Evolutionary conservation across 1,140 invertebrate species (phyloP).

Genomic region (Drosophila insularis): DNA sequence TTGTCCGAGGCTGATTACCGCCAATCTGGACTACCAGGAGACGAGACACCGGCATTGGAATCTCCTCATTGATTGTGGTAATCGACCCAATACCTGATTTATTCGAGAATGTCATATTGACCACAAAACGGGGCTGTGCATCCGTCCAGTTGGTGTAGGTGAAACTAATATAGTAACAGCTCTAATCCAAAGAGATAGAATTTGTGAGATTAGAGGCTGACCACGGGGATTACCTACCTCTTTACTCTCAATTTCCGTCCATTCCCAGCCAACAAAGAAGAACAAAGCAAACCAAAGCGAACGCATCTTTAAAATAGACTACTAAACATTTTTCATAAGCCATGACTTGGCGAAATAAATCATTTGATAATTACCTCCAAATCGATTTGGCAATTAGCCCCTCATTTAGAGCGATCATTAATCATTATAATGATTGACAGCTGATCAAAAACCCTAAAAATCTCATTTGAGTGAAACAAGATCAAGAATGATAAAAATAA

Average conservation of each 20-base stretch:
- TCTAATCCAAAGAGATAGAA: slow-evolving; percentile 26
- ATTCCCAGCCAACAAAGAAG: background rate
- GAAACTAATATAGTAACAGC: slow-evolving; percentile 50
- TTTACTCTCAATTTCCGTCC: slow-evolving; percentile 1
- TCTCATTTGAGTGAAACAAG: too few relatives aligned
- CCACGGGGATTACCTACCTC: background rate
- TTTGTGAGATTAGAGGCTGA: background rate
- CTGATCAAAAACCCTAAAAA: background rate
- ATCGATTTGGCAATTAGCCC: slow-evolving; percentile 1
- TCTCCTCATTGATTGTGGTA: slow-evolving; percentile 60
- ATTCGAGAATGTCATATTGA: slow-evolving; percentile 71
- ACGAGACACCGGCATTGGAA: slow-evolving; percentile 46
- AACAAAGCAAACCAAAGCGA: slow-evolving; percentile 1
- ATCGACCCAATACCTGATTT: slow-evolving; percentile 48
- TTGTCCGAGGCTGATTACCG: slow-evolving; percentile 38
- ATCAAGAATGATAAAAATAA: background rate
- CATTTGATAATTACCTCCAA: background rate
- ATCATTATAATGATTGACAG: background rate
- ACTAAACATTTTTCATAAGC: background rate
- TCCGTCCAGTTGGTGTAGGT: slow-evolving; percentile 66
- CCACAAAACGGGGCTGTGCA: slow-evolving; percentile 52
- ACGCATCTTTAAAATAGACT: background rate
- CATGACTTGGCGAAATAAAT: background rate
- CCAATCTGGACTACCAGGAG: slow-evolving; percentile 45
- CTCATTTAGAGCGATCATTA: background rate